Conservation (phyloP, 2,888 invertebrate genomes). For the Serripes groenlandicus region DNA sequence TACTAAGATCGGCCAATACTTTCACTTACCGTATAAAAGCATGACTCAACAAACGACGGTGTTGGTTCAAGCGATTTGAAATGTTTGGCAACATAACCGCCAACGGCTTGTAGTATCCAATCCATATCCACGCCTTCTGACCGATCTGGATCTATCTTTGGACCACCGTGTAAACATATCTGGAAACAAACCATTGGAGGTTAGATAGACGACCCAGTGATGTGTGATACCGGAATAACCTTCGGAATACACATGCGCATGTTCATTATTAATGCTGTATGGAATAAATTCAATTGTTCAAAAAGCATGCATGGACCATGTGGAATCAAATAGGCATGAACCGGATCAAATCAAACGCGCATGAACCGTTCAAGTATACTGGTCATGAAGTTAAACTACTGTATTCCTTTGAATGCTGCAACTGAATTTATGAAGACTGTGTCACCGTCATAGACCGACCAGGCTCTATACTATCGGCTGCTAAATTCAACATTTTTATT, state of each 20-base stretch:
- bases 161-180: constrained; percentile 82
- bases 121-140: constrained; percentile 72
- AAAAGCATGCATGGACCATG: neutral
- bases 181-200: no score
- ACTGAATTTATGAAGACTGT: neutral
- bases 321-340: neutral
- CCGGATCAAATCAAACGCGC: neutral
- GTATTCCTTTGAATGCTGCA: no score
- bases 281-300: neutral
- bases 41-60: constrained; percentile 82
- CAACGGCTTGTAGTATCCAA: constrained; percentile 68
- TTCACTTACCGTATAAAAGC: constrained; percentile 85
- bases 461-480: neutral
- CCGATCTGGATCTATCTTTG: constrained; percentile 77
- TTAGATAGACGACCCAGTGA: no score
- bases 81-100: constrained; percentile 73
- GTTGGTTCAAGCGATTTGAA: constrained; percentile 79
- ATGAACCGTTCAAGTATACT: neutral
- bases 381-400: no score
- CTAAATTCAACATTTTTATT: neutral
- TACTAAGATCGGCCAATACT: no score
- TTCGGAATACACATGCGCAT: neutral
- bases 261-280: neutral
- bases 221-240: no score
- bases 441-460: no score